Conservation (phyloP, 2,888 invertebrate species). For the Hydraecia micacea region DNA sequence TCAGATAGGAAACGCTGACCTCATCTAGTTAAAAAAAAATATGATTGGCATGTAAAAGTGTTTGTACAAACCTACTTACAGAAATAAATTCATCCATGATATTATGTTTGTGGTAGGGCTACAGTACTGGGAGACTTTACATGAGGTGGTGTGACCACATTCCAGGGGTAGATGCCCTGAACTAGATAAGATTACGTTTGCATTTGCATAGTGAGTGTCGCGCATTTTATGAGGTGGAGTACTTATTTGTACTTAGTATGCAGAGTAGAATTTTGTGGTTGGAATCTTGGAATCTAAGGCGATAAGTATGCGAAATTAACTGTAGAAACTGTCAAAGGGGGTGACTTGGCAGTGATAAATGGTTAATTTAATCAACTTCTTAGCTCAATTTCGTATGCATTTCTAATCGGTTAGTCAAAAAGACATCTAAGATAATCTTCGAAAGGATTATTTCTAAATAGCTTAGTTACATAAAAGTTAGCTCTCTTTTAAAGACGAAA, state of each 20-base stretch:
- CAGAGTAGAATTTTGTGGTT: not conserved
- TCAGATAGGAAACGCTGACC: too few relatives aligned
- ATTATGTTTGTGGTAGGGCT: constrained; percentile 1
- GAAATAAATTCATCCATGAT: not conserved
- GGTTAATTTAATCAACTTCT: not conserved
- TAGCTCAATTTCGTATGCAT: not conserved
- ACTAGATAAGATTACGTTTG: constrained; percentile 38
- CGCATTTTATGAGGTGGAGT: constrained; percentile 24
- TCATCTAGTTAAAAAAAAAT: too few relatives aligned
- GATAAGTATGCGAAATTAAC: not conserved
- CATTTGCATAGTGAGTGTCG: constrained; percentile 37
- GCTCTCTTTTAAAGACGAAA: not conserved
- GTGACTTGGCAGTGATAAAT: not conserved
- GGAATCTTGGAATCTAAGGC: not conserved
- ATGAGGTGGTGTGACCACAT: constrained; percentile 29
- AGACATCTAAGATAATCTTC: too few relatives aligned
- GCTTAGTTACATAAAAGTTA: not conserved
- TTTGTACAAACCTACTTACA: too few relatives aligned
- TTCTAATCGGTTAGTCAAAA: not conserved
- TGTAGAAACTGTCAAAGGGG: not conserved
- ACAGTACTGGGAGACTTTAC: not conserved
- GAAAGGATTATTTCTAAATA: not conserved
- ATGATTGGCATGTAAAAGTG: too few relatives aligned
- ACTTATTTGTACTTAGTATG: constrained; percentile 12
- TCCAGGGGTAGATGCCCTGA: constrained; percentile 34